A percentile compares a stretch with the other conserved stretches of the same genome.
Conservation (phyloP, 1,140 invertebrate genomes). For the Drosophila arawakana region DNA sequence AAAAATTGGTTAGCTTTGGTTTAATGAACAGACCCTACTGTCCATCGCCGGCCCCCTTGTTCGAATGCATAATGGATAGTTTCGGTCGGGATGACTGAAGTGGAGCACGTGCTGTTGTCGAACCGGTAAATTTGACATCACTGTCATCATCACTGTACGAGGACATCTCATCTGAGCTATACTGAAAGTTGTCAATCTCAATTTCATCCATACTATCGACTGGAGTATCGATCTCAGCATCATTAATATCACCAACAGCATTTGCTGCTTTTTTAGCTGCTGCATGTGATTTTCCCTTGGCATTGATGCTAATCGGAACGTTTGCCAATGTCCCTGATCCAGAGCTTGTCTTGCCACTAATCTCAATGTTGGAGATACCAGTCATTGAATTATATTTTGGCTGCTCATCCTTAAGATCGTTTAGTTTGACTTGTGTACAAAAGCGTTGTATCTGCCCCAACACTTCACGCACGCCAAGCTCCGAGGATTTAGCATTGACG, state of each 20-base stretch:
- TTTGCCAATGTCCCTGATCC: neutral
- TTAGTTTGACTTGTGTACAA: constrained; percentile 57
- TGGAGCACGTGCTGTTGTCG: constrained; percentile 38
- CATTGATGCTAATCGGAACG: neutral
- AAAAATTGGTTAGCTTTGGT: neutral
- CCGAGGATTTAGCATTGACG: constrained; percentile 64
- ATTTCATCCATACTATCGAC: constrained; percentile 64
- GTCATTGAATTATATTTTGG: constrained; percentile 15
- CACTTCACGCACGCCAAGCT: constrained; percentile 60
- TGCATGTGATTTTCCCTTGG: constrained; percentile 9
- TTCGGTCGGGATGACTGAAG: constrained; percentile 10
- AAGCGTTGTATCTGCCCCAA: constrained; percentile 72
- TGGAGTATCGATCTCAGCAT: constrained; percentile 49
- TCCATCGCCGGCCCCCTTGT: constrained; percentile 72
- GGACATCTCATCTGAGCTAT: constrained; percentile 69
- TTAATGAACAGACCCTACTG: constrained; percentile 32
- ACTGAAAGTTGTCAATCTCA: constrained; percentile 63
- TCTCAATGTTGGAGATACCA: neutral
- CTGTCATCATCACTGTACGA: constrained; percentile 66
- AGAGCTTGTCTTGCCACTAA: constrained; percentile 1
- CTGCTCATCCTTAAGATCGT: constrained; percentile 44
- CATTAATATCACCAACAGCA: constrained; percentile 7
- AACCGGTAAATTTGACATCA: constrained; percentile 45
- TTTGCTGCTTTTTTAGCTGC: neutral
- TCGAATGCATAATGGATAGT: neutral